Base-by-base conservation (phyloP, 2,113 vertebrate species). In the Pseudopodoces humilis region DNA sequence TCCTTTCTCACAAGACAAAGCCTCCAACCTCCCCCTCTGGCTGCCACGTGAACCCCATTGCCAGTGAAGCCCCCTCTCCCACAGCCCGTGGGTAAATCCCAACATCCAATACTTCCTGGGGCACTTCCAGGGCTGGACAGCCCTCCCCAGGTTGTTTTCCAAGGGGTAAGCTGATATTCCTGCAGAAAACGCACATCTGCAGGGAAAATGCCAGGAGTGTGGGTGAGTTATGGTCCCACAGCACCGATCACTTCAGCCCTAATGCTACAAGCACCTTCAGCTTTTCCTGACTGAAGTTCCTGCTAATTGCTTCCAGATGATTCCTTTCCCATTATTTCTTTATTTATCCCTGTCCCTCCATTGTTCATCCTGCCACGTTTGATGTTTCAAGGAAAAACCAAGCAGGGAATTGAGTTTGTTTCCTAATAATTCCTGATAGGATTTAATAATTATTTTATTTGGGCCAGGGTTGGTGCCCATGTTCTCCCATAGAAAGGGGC, bases 111-210 rank as follows among this genome's bases (percentile, higher is more conserved):
- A 63, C 83, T 97, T 97, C 97, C 97, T 80, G 11, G 78, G 97
- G 97, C 55, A 4, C 67, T 65, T 11, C 96, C 96, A 90, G 14
- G 58, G 53, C 96, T 77, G 92, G 94, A 69, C 97, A 98, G 96
- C 96, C 97, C 97, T 97, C 96, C 90, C 90, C 88, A 96, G 95
- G 97, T 94, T 96, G 96, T 97, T 98, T 98, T 98, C 98, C 97
- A 95, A 97, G 97, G 21, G 37, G 98, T 98, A 98, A 98, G 94
- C 94, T 98, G 98, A 98, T 98, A 97, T 98, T 98, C 96, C 96
- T 94, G 96, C 97, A 94, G 83, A 93, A 97, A 97, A 96, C 39
- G 77, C 96, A 98, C 98, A 98, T 98, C 97, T 98, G 97, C 96
- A 85, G 96, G 78, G 94, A 96, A 93, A 98, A 95, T 56, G 97